Conservation (phyloP, 35 echinoderm and acorn worm species). For the Apostichopus japonicus region DNA sequence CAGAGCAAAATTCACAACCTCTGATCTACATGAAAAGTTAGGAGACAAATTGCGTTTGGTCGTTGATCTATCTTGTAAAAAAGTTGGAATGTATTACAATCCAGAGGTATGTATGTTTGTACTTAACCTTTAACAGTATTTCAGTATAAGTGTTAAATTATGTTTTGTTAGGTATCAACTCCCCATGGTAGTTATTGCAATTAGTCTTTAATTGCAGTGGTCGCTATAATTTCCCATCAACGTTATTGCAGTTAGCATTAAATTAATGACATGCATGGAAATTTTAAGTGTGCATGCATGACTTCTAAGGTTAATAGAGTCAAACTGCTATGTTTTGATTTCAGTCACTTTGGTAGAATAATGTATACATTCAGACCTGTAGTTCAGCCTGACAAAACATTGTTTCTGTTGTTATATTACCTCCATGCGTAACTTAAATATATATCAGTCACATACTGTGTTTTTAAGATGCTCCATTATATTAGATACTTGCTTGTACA, state of each 20-base stretch:
- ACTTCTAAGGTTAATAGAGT: no score
- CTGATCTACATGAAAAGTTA: conserved; percentile 33
- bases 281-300: no score
- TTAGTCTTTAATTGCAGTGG: not conserved
- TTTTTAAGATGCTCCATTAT: not conserved
- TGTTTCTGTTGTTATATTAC: not conserved
- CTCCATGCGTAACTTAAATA: not conserved
- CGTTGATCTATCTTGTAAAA: conserved; percentile 66
- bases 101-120: conserved; percentile 49
- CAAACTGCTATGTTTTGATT: no score
- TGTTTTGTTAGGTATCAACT: not conserved
- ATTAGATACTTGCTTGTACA: not conserved
- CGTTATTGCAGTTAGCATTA: no score
- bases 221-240: not conserved
- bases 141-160: not conserved
- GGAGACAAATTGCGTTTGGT: conserved; percentile 45
- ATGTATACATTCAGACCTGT: no score
- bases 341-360: no score
- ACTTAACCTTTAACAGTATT: no score
- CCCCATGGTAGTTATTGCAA: not conserved
- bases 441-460: not conserved
- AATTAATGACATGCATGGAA: no score
- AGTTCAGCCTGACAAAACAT: not conserved
- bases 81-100: conserved; percentile 63
- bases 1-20: conserved; percentile 56